Evolutionary conservation across 1,140 invertebrate genomes (phyloP).

Genomic region (Telenomus remus): DNA sequence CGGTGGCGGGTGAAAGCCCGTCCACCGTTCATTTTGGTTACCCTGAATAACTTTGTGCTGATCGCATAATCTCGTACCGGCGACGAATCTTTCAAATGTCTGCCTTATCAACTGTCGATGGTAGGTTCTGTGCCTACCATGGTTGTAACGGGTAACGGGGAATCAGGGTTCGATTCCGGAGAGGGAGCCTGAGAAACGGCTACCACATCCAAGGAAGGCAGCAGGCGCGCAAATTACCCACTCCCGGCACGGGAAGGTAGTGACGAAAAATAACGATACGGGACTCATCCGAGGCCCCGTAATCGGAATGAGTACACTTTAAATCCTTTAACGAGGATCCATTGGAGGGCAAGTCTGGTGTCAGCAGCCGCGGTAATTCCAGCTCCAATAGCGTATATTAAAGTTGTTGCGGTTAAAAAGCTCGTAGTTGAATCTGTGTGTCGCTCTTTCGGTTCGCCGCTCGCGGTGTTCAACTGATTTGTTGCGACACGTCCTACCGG

Average conservation of each 20-base stretch:
- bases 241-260: conserved; percentile 85
- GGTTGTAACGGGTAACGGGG: too few relatives aligned
- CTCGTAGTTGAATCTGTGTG: conserved; percentile 84
- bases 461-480: too few relatives aligned
- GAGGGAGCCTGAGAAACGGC: too few relatives aligned
- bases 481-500: too few relatives aligned
- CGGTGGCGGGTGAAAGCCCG: too few relatives aligned
- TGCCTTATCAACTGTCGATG: conserved; percentile 87
- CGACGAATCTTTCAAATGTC: conserved; percentile 90
- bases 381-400: conserved; percentile 93
- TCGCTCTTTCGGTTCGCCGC: too few relatives aligned
- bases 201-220: too few relatives aligned
- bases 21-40: too few relatives aligned
- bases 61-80: conserved; percentile 84
- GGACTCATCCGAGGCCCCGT: conserved; percentile 77
- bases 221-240: too few relatives aligned
- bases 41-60: too few relatives aligned
- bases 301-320: conserved; percentile 93
- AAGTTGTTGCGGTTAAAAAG: conserved; percentile 89
- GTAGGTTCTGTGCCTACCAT: conserved; percentile 80
- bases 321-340: too few relatives aligned
- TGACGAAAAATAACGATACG: conserved; percentile 93
- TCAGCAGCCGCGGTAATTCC: conserved; percentile 94
- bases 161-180: too few relatives aligned
- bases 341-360: conserved; percentile 95